Base-by-base conservation (phyloP, 2,113 vertebrate species). In the Dolichallabes microphthalmus region DNA sequence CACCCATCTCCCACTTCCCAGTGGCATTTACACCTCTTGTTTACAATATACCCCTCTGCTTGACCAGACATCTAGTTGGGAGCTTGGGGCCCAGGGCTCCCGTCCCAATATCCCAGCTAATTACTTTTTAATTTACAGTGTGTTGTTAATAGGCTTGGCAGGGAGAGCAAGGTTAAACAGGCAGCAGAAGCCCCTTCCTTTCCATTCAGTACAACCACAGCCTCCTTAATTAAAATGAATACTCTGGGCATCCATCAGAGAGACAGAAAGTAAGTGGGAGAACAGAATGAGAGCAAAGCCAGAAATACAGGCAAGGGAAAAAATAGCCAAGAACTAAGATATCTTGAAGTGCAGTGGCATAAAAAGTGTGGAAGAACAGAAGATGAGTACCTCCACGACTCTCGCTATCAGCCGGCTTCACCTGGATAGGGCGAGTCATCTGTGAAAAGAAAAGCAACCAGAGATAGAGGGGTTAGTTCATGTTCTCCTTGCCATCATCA, bases 391-490 rank as follows among this genome's bases (percentile, higher is more conserved):
- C 98, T 99, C 98, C 98, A 95, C 98, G 96, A 92, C 98, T 98
- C 94, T 99, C 98, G 85, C 98, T 99, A 96, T 99, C 98, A 83
- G 98, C 98, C 52, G 98, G 98, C 93, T 99, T 99, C 97, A 99
- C 98, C 95, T 99, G 98, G 96, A 99, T 99, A 6, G 98, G 98
- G 90, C 98, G 96, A 93, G 97, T 98, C 98, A 99, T 99, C 98
- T 99, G 95, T 22, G 90, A 86, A 76, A 78, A 83, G 89, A 88
- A 89, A 80, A 80, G 76, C 45, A 84, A 45, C 14, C 68, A 84
- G 66, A 87, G 17, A 87, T 19, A 22, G 61, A 83, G 79, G 78
- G 84, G 88, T 93, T 93, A 93, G 91, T 32, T n/a, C 14, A 45
- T 87, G 80, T 87, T 20, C 55, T 4, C 39, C 58, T 55, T 77